Conservation (phyloP, 1,140 invertebrate genomes). For the Charaxes varanes region DNA sequence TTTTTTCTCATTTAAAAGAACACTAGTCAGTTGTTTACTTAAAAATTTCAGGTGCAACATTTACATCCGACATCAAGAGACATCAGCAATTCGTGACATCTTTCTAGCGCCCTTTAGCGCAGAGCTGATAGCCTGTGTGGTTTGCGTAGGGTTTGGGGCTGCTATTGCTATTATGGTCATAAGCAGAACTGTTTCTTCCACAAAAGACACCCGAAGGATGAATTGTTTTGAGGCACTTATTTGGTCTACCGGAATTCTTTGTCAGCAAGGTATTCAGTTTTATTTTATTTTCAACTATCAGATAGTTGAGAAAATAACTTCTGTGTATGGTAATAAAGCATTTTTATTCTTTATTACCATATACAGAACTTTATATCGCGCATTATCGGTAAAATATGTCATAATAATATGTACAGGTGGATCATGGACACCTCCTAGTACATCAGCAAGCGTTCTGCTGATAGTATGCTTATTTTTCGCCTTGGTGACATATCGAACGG, state of each 20-base stretch:
- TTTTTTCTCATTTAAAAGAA: too few species aligned
- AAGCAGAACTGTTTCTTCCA: constrained; percentile 34
- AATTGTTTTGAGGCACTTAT: constrained; percentile 73
- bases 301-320: too few species aligned
- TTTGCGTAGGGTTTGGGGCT: constrained; percentile 68
- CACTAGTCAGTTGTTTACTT: too few species aligned
- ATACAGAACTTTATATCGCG: too few species aligned
- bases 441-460: constrained; percentile 75
- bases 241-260: constrained; percentile 77
- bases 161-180: constrained; percentile 70
- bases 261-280: constrained; percentile 81
- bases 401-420: too few species aligned
- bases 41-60: constrained; percentile 81
- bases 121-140: constrained; percentile 71
- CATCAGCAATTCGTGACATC: constrained; percentile 76
- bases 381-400: too few species aligned
- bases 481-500: constrained; percentile 75
- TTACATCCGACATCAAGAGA: constrained; percentile 77
- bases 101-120: constrained; percentile 77
- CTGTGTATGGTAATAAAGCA: too few species aligned
- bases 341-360: too few species aligned
- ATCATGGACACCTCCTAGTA: constrained; percentile 72
- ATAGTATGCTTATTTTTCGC: constrained; percentile 76
- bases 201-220: constrained; percentile 37
- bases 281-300: too few species aligned